Percentiles rank a stretch among this genome's conserved stretches.
Evolutionary conservation across 2,888 invertebrate species (phyloP).

Genomic region (Cantharis rufa): DNA sequence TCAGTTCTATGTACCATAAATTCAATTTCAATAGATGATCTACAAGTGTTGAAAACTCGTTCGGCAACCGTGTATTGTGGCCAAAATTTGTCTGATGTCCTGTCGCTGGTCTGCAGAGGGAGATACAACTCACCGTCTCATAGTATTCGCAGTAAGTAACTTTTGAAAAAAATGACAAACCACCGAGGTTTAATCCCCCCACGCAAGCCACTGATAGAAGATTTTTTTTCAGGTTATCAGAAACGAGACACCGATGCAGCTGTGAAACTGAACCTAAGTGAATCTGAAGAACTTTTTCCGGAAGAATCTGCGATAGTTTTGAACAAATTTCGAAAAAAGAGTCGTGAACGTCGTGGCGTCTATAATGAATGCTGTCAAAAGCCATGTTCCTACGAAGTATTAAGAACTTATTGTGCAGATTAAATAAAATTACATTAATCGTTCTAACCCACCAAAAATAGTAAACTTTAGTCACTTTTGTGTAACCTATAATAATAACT

Average conservation of each 20-base stretch:
- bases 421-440: neutral
- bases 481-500: neutral
- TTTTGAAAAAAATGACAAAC: too few relatives aligned
- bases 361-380: slow-evolving; percentile 51
- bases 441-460: neutral
- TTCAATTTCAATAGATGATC: slow-evolving; percentile 20
- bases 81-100: slow-evolving; percentile 18
- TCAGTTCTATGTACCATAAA: slow-evolving; percentile 10
- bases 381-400: slow-evolving; percentile 46
- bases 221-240: slow-evolving; percentile 1
- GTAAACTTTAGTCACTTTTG: neutral
- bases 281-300: neutral
- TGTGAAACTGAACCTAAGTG: neutral
- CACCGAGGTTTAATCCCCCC: too few relatives aligned
- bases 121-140: slow-evolving; percentile 20
- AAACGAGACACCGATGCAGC: slow-evolving; percentile 4
- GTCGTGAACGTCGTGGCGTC: slow-evolving; percentile 44
- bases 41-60: slow-evolving; percentile 12
- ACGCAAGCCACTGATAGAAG: too few relatives aligned
- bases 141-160: slow-evolving; percentile 15
- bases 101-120: slow-evolving; percentile 23
- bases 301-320: slow-evolving; percentile 37
- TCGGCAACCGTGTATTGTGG: slow-evolving; percentile 19
- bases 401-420: slow-evolving; percentile 44
- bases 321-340: slow-evolving; percentile 32